Base-by-base conservation (phyloP, 2,888 invertebrate species). In the Chalcis sispes region DNA sequence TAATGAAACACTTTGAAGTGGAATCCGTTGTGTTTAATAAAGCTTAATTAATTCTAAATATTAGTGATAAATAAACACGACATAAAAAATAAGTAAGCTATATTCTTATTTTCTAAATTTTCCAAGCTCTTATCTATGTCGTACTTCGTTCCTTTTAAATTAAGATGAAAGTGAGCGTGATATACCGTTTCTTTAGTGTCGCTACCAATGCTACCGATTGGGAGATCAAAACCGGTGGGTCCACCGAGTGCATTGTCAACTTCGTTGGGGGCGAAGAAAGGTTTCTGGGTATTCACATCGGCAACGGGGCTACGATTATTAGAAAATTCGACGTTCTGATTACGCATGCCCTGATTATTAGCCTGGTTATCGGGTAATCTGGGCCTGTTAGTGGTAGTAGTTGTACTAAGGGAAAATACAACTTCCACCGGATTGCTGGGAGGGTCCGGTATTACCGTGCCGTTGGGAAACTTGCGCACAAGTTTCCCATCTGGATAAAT, bases 391-490 rank as follows among this genome's bases (percentile, higher is more conserved):
- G 89, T 88, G 46, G 81, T 82, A 80, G 85, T 85, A 82, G 84
- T 82, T 80, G 87, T 87, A 81, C 85, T 87, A 84, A 88, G 86
- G 77, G 87, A 83, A 82, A 88, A 88, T 76, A 89, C 87, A 83
- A 88, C 84, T 84, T 89, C 88, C 74, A 89, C 87, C 78, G 88
- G 88, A 80, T 83, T 87, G 75, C 83, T 85, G 73, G 88, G 86
- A 75, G 88, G 86, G 86, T 93, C 93, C 89, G 94, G 94, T 89
- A 94, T 92, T 89, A 93, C 90, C 87, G 94, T 94, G 88, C 95
- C 95, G 85, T 95, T 95, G 80, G 94, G 94, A 87, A 93, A 95
- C 90, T 93, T 94, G 90, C 93, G 92, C 87, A 95, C 93, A 88
- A 94, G 90, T 88, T 93, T 94, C 89, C 94, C 94, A 90, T 94